A percentile compares a stretch with the other conserved stretches of the same genome.
Evolutionary conservation across 2,888 invertebrate genomes (phyloP).

Genomic region (Sinotaia quadrata): DNA sequence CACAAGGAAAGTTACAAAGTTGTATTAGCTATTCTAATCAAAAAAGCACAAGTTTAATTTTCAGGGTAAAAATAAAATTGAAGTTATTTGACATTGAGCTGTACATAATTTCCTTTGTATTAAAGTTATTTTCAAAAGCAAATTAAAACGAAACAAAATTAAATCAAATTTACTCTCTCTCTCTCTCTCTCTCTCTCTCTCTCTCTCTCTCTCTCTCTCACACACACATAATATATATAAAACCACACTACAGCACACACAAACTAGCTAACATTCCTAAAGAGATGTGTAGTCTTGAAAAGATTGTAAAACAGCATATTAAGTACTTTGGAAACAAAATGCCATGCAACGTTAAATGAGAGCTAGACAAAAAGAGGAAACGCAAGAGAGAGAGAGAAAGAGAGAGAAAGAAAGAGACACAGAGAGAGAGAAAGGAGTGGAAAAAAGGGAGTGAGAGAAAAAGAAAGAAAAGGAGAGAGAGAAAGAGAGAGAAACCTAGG

Average conservation of each 20-base stretch:
- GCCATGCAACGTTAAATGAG: no score
- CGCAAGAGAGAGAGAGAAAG: background rate
- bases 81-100: no score
- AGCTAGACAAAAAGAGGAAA: background rate
- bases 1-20: no score
- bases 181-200: background rate
- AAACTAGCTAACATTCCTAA: no score
- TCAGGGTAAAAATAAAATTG: no score
- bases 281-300: no score
- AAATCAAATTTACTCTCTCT: background rate
- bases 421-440: background rate
- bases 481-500: conserved; percentile 1
- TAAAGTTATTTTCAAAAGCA: background rate
- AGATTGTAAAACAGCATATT: no score
- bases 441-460: background rate
- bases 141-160: background rate
- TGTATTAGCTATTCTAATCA: no score
- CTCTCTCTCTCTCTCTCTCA: background rate
- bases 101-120: no score
- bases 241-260: no score
- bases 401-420: background rate
- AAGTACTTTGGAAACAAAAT: no score
- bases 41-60: no score
- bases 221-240: background rate
- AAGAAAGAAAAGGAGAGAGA: background rate